Evolutionary conservation across 1,140 invertebrate species (phyloP), one percentile per base, ranked within the genome.

Genomic region (Dendroctonus valens): DNA sequence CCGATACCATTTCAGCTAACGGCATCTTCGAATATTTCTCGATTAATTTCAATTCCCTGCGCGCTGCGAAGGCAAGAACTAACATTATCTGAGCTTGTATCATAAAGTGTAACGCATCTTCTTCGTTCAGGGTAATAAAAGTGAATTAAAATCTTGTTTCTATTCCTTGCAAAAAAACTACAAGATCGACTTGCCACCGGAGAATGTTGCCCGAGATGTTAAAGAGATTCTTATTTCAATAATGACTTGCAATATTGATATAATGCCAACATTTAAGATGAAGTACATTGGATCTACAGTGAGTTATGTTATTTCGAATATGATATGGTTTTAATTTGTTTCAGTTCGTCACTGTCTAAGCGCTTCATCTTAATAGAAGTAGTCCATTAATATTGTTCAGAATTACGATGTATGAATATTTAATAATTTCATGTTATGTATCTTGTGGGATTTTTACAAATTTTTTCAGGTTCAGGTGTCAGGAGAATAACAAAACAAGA

Each of bases 61-160:
- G 44, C 46, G 44, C 58, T 49, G 14, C 41, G 26, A 59, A 37
- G 26, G 15, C 58, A 59, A 59, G 58, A 59, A 59, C 7, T 39
- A 59, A 49, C 12, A 59, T 59, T 59, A 59, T 48, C 58, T 49
- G 26, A 49, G 58, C 15, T 49, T 26, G 58, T 59, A 59, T 48
- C 58, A 59, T 59, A 59, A 59, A 59, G 38, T 59, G 58, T 49
- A 59, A 59, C 58, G 58, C 58, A 59, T 48, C 58, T 59, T 49
- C 42, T 7, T 48, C 44, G 58, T 39, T 59, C 58, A 11, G 42
- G 26, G 14, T 49, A 59, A 59, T 59, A 59, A 59, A 59, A 59
- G 8, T 59, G 49, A 59, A 59, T 59, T 48, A 59, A 53, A 59
- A 49, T 59, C 58, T 49, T 49, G 55, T 58, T 44, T 39, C n/a